Base-by-base conservation (phyloP, 2,888 invertebrate species). In the Drosophila pegasa region DNA sequence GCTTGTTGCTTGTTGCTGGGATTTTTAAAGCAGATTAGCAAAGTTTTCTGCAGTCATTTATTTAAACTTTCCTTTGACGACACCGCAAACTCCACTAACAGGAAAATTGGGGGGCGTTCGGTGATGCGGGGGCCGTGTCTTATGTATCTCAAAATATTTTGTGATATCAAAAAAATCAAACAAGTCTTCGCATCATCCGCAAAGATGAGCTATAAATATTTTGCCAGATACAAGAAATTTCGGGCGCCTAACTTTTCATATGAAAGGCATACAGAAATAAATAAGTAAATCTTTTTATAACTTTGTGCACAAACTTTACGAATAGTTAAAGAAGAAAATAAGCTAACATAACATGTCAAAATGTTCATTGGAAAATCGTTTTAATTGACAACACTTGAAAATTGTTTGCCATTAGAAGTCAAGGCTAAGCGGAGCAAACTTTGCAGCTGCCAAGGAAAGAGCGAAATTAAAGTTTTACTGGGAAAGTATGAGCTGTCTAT, bases 31-130 rank as follows among this genome's bases (percentile, higher is more conserved):
- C 64, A 88, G 89, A 84, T 84, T 88, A 84, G 69, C 69, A 88
- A 88, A 80, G 80, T 87, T 83, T 82, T 60, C 50, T 52, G 55
- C 74, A 74, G 66, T 86, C 84, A 77, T 86, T 83, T 80, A 88
- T 88, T 74, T 77, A 77, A 83, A 83, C 74, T 87, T 83, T 86
- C 25, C 59, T 54, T 60, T 68, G 63, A 59, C 35, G 66, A 43
- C 22, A 50, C 64, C 64, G 22, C 66, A 54, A 59, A 66, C 55
- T n/a, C 57, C 57, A 51, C 76, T 37, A 22, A 6, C 27, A 8
- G 14, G 16, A 18, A 20, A 29, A 41, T 16, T 16, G 33, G 3
- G n/a, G 25, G 12, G 27, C 9, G 7, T 7, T 2, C 2, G 55
- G 10, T 14, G 8, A 45, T 45, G 45, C 1, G 7, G 12, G n/a